These are phyloP conservation scores for Pundamilia nyererei DNA, from an alignment of 2,113 vertebrate species.

Conservation along the genomic window DNA sequence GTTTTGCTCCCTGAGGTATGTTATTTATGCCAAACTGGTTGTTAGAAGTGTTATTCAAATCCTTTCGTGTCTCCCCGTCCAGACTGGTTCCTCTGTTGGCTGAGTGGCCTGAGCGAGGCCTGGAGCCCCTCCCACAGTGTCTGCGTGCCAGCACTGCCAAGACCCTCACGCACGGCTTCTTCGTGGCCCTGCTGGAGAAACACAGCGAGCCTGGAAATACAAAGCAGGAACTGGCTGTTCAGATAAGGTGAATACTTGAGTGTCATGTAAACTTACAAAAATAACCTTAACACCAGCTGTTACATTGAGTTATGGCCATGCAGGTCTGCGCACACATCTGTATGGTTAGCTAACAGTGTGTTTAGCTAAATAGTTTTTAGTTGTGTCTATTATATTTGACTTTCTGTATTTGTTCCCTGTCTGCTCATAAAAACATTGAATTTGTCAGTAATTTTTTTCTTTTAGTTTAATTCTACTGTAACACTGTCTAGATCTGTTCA, in stretches of 20 bases:
- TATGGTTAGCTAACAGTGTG: not conserved
- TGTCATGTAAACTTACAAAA: not conserved
- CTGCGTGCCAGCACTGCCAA: slow-evolving; percentile 78
- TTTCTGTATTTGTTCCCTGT: not conserved
- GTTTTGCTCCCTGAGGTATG: not conserved
- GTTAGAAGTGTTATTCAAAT: not conserved
- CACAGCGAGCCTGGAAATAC: not conserved
- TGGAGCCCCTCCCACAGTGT: slow-evolving; percentile 74
- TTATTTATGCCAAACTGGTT: not conserved
- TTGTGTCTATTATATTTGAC: not conserved
- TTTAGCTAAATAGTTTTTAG: not conserved
- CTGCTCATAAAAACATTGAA: not conserved
- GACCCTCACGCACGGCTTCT: slow-evolving; percentile 87
- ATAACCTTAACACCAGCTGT: not conserved
- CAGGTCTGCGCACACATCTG: not conserved
- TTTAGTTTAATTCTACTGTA: not conserved
- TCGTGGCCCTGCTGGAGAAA: slow-evolving; percentile 83
- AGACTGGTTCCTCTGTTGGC: slow-evolving; percentile 79
- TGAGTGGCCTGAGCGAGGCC: slow-evolving; percentile 83
- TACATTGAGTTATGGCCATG: not conserved
- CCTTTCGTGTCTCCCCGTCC: not conserved
- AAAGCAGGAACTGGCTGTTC: not conserved
- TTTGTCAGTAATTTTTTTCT: not conserved
- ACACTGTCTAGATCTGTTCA: not conserved
- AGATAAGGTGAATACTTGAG: slow-evolving; percentile 18